Conservation (phyloP, 2,113 vertebrate species). For the Nothocercus julius region DNA sequence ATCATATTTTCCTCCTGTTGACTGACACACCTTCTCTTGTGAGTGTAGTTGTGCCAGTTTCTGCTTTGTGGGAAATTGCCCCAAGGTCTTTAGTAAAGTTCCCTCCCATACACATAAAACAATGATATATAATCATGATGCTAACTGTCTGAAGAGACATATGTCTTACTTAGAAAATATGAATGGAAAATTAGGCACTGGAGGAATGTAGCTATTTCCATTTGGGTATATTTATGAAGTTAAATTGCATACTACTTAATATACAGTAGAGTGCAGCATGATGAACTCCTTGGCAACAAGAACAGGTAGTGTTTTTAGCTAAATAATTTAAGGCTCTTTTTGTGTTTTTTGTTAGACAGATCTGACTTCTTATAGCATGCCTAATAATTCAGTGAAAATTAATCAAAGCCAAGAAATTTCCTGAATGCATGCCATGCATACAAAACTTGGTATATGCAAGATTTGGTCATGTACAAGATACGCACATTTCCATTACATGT, state of each 20-base stretch:
- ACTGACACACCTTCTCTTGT: slow-evolving; percentile 51
- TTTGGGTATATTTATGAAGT: slow-evolving; percentile 18
- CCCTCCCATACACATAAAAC: slow-evolving; percentile 21
- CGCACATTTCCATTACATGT: not conserved
- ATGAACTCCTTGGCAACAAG: not conserved
- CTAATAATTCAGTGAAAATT: not conserved
- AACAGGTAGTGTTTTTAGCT: not conserved
- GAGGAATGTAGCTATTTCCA: not conserved
- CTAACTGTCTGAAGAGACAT: slow-evolving; percentile 20
- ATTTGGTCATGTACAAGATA: not conserved
- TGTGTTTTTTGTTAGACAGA: not conserved
- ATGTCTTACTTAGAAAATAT: slow-evolving; percentile 40
- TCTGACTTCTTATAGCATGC: not conserved
- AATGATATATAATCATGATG: slow-evolving; percentile 29
- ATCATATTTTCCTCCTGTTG: slow-evolving; percentile 53
- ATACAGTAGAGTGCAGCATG: not conserved
- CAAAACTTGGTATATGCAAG: not conserved
- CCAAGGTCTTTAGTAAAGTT: slow-evolving; percentile 42
- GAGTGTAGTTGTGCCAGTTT: slow-evolving; percentile 53
- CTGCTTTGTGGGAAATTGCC: slow-evolving; percentile 68
- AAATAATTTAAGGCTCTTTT: not conserved
- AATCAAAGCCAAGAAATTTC: not conserved
- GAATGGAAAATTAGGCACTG: slow-evolving; percentile 27
- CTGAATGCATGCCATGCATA: not conserved
- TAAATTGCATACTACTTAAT: slow-evolving; percentile 3